A percentile compares a stretch with the other conserved stretches of the same genome.
Conservation (phyloP, 37 sponge, comb jelly and placozoan species). For the Cliona cf. orientalis region DNA sequence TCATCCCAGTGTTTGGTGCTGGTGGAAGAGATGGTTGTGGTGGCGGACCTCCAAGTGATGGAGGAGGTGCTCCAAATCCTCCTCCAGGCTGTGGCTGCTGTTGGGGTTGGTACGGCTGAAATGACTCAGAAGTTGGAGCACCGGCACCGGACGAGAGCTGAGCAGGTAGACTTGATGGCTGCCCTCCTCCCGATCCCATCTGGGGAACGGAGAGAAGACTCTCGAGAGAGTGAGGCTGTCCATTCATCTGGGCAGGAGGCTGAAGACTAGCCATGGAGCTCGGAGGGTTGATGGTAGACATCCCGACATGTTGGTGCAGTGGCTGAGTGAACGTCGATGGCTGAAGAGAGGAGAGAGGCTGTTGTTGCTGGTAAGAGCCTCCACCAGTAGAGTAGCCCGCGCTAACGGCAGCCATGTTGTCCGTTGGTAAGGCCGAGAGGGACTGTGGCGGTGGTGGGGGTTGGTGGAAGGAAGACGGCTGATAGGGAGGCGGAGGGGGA, state of each 20-base stretch:
- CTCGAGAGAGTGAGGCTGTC: too few species aligned
- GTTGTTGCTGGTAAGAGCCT: neutral
- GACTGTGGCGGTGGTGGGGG: neutral
- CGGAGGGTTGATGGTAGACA: neutral
- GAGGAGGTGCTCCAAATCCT: neutral
- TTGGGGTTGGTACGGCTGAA: neutral
- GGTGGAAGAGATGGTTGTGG: neutral
- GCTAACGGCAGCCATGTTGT: too few species aligned
- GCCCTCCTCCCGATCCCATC: neutral
- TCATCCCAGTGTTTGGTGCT: neutral
- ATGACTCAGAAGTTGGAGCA: too few species aligned
- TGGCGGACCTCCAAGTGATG: neutral
- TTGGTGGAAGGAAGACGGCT: neutral
- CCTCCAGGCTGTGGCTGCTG: neutral
- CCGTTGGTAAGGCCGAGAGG: neutral
- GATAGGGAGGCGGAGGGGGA: slow-evolving; percentile 16
- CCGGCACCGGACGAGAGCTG: too few species aligned
- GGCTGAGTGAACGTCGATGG: neutral
- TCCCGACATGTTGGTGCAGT: neutral
- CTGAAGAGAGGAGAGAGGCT: neutral
- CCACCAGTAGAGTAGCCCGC: too few species aligned
- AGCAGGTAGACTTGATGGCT: neutral
- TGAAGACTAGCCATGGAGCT: neutral
- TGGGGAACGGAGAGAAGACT: neutral
- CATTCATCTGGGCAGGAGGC: neutral